Evolutionary conservation across 2,888 invertebrate species (phyloP), one percentile per base, ranked within the genome.

Genomic region (Thecocarcelia acutangulata): DNA sequence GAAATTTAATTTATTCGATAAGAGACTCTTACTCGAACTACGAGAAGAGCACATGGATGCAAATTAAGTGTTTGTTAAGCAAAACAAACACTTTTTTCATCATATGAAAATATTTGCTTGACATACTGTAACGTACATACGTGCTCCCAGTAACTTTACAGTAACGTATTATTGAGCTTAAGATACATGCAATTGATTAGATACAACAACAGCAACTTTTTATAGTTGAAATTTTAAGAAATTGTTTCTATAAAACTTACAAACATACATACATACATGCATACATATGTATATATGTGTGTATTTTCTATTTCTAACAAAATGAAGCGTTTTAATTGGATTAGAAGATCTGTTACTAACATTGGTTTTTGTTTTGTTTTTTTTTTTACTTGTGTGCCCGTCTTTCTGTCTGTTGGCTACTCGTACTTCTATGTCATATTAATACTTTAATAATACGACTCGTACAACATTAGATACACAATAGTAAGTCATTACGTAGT

Each of bases 151-250:
- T 33, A 33, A 33, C 33, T 33, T 59, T 40, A 58, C 21, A 17
- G 52, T 42, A 66, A 58, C 58, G 40, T 64, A 63, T 37, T 74
- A 24, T 70, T 74, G 63, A 75, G 82, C 82, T 78, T 82, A 42
- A 78, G 82, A 82, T 82, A 82, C 78, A 82, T 82, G 74, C 82
- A 75, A 78, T 74, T 66, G 82, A 82, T 82, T 82, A 82, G 73
- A 77, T 73, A 69, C 68, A 82, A 72, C 28, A 76, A 59, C 48
- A 72, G 56, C n/a, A 33, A 33, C 33, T 33, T 33, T 33, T 33
- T 33, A 33, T 33, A 33, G 33, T 33, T 33, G 8, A 33, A 5
- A 33, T 33, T 33, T 33, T 33, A 8, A 72, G 46, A 17, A 46
- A 17, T 46, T 15, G n/a, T 15, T 9, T 46, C n/a, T 17, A 15